Conservation (phyloP, 2,888 invertebrate species). For the Fragum whitleyi region DNA sequence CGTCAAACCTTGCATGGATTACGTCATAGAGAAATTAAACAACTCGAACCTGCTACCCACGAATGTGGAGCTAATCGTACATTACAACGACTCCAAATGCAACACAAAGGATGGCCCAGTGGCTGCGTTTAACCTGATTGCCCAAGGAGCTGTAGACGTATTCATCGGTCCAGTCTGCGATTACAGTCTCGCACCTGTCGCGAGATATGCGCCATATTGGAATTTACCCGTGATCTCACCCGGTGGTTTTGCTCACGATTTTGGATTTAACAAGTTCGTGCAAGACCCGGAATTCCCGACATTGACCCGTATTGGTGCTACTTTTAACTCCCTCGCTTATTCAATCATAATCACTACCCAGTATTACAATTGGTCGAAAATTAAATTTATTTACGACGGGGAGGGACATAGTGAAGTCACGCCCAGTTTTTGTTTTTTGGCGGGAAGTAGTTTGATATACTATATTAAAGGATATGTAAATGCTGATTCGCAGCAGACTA, state of each 20-base stretch:
- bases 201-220: conserved; percentile 95
- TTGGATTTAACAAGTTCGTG: conserved; percentile 70
- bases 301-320: conserved; percentile 76
- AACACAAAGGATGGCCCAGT: conserved; percentile 74
- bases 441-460: conserved; percentile 89
- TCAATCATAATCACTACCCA: conserved; percentile 53
- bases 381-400: conserved; percentile 91
- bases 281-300: conserved; percentile 64
- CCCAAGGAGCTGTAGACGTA: conserved; percentile 70
- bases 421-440: conserved; percentile 90
- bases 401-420: conserved; percentile 89
- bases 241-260: conserved; percentile 83
- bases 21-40: conserved; percentile 68
- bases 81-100: conserved; percentile 77
- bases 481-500: conserved; percentile 14
- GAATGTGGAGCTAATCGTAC: conserved; percentile 56
- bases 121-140: conserved; percentile 78
- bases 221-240: conserved; percentile 94
- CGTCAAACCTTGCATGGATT: conserved; percentile 72
- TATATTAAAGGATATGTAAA: conserved; percentile 86
- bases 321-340: conserved; percentile 69
- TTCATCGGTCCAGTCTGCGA: conserved; percentile 84
- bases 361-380: conserved; percentile 66
- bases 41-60: conserved; percentile 50
- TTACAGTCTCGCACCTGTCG: conserved; percentile 94